Conservation (phyloP, 2,797 vertebrate species). For the Neostethus bicornis region DNA sequence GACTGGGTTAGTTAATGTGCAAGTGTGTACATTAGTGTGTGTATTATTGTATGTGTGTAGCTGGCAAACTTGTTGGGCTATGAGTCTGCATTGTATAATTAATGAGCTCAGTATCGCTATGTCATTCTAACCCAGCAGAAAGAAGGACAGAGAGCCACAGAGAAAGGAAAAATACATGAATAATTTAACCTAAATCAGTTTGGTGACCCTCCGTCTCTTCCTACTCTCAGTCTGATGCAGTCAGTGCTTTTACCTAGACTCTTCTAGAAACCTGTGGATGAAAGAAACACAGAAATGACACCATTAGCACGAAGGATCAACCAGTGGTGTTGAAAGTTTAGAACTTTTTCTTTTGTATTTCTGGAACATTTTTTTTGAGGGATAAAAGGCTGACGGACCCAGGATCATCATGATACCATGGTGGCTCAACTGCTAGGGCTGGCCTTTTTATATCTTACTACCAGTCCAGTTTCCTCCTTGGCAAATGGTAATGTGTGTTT, state of each 20-base stretch:
- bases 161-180: conserved; percentile 73
- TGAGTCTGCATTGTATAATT: conserved; percentile 70
- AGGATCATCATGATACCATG: conserved; percentile 83
- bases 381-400: conserved; percentile 52
- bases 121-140: conserved; percentile 72
- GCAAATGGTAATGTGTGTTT: conserved; percentile 66
- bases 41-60: conserved; percentile 13
- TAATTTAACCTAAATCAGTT: conserved; percentile 84
- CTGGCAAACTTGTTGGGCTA: conserved; percentile 47
- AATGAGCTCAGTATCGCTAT: conserved; percentile 70
- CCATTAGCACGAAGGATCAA: neutral
- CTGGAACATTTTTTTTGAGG: conserved; percentile 20
- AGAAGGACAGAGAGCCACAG: conserved; percentile 50
- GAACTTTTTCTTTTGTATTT: conserved; percentile 4
- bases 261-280: conserved; percentile 31
- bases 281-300: neutral
- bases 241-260: conserved; percentile 49
- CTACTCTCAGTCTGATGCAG: conserved; percentile 65
- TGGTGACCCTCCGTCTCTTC: conserved; percentile 59
- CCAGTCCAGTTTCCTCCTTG: conserved; percentile 39
- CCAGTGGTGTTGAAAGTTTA: neutral
- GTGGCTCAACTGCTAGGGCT: conserved; percentile 74
- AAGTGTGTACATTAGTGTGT: conserved; percentile 13
- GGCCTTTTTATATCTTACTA: conserved; percentile 63
- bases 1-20: conserved; percentile 33